Evolutionary conservation across 2,888 invertebrate genomes (phyloP).

Genomic region (Acrocyrtus sp.): DNA sequence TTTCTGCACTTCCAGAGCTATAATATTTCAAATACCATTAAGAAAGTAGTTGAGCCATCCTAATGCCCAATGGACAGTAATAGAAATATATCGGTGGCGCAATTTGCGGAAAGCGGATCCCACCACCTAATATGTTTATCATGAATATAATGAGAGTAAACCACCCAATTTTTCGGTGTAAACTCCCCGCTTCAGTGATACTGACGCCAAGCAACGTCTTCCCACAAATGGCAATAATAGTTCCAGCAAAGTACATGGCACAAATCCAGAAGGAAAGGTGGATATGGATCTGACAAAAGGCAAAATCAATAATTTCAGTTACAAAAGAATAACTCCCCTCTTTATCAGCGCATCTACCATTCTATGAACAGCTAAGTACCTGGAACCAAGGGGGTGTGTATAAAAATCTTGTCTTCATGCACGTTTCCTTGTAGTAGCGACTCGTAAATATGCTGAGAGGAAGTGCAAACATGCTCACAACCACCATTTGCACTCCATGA

Average conservation of each 20-base stretch:
- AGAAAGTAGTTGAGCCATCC: neutral
- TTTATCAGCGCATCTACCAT: neutral
- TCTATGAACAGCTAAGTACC: conserved; percentile 5
- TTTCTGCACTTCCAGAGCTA: too few relatives aligned
- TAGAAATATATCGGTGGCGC: neutral
- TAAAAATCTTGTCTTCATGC: conserved; percentile 14
- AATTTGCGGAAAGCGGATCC: neutral
- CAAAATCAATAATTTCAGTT: too few relatives aligned
- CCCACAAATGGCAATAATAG: neutral
- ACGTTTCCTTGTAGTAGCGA: conserved; percentile 30
- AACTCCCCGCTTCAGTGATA: neutral
- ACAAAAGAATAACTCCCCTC: neutral
- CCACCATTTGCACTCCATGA: conserved; percentile 13
- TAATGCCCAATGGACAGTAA: neutral
- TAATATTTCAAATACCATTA: too few relatives aligned
- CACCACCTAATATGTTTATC: neutral
- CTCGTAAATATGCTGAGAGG: conserved; percentile 21
- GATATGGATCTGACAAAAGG: neutral
- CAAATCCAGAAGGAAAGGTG: conserved; percentile 8
- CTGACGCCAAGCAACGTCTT: conserved; percentile 1
- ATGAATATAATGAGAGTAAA: neutral
- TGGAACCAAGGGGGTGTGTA: conserved; percentile 17
- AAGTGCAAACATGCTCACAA: conserved; percentile 1
- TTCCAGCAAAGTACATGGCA: neutral
- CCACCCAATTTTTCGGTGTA: conserved; percentile 6